Conservation (phyloP, 53 echinoderm and acorn worm species). For the Apostichopus leukothele region DNA sequence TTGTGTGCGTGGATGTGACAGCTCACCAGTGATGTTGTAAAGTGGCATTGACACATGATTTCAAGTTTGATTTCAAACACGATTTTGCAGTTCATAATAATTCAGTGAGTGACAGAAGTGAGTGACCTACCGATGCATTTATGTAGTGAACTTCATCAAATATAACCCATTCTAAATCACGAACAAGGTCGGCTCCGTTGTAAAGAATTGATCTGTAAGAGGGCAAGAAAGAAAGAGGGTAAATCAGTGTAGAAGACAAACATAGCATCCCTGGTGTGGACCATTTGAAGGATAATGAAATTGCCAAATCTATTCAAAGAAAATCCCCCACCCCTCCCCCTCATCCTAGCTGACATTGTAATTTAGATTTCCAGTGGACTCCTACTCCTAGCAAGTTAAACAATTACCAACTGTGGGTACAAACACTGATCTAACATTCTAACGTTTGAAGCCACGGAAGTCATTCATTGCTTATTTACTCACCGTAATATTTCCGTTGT, state of each 20-base stretch:
- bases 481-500: constrained; percentile 95
- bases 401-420: no score
- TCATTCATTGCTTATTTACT: neutral
- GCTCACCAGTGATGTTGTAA: no score
- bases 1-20: no score
- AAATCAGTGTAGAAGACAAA: neutral
- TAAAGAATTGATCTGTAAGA: constrained; percentile 84
- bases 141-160: constrained; percentile 99
- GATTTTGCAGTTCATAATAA: no score
- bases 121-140: constrained; percentile 80
- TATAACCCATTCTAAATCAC: constrained; percentile 97
- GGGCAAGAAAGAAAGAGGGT: neutral
- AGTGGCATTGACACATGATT: neutral
- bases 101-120: no score
- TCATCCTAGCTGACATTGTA: no score
- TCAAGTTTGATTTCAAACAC: no score
- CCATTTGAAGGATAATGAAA: neutral
- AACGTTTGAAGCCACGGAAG: no score
- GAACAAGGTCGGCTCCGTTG: constrained; percentile 90
- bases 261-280: neutral
- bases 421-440: no score
- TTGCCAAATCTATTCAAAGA: neutral
- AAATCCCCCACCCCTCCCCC: no score
- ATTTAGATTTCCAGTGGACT: no score
- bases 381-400: no score